Base-by-base conservation (phyloP, 2,113 vertebrate species). In the Callocephalon fimbriatum region DNA sequence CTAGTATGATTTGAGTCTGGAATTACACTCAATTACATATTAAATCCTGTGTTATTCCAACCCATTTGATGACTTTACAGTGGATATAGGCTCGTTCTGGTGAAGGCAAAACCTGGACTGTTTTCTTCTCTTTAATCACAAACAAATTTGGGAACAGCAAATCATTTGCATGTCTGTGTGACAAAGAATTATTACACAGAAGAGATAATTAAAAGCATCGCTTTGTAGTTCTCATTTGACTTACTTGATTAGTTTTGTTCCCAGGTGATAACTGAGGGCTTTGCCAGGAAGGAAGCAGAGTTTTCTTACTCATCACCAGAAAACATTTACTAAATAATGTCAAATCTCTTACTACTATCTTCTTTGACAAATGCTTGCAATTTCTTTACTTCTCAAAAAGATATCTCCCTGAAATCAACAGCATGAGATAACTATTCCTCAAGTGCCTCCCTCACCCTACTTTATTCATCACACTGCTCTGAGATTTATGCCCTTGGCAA, bases 171-270 rank as follows among this genome's bases (percentile, higher is more conserved):
- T 72, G 17, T 85, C 86, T 91, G 61, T 3, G 3, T 95, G 86
- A 89, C 70, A 92, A 86, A 78, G 76, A 95, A 62, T 74, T 85
- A 73, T 91, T 92, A 45, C 70, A 75, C 19, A 72, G 76, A 84
- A 76, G 58, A 91, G 61, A 62, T 70, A 89, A 87, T 85, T 88
- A 92, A 90, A 91, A 95, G 23, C 50, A 77, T 77, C 1, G 0
- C 35, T 93, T 87, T 18, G 6, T 42, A 59, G 66, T 78, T 91
- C 29, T 88, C 31, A 38, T 56, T 75, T 51, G 74, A 76, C 40
- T 91, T 13, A 45, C 31, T 91, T 61, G 65, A 65, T 92, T 95
- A 91, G 86, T 94, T 95, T 89, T 90, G 25, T 63, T 83, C 61
- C 72, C 58, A 91, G 61, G 68, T 82, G 65, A 86, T 71, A 85